phyloP scores from a whole-genome alignment of 1,140 invertebrate genomes.

The Tetragonula clypearis region DNA sequence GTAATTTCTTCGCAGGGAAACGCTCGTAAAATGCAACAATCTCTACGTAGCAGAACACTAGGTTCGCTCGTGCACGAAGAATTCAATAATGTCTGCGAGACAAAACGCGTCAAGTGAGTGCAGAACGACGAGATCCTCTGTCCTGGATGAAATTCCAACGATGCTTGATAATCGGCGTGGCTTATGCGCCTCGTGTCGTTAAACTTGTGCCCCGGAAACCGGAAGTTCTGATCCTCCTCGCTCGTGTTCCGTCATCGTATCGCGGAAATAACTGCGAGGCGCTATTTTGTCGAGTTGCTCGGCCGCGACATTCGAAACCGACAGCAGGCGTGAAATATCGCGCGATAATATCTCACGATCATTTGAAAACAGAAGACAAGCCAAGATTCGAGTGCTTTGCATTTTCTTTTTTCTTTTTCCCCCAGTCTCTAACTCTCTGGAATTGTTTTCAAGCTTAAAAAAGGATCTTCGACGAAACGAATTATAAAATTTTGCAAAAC shows the following conservation, averaged over 20 bases:
- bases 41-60: background rate
- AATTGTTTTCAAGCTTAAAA: background rate
- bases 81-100: background rate
- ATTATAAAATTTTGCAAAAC: background rate
- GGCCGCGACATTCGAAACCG: slow-evolving; percentile 21
- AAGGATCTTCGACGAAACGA: background rate
- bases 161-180: slow-evolving; percentile 2
- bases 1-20: no score
- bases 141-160: slow-evolving; percentile 14
- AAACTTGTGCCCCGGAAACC: slow-evolving; percentile 12
- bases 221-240: slow-evolving; percentile 29
- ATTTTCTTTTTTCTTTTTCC: background rate
- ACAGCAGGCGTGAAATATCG: slow-evolving; percentile 15
- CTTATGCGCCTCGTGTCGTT: slow-evolving; percentile 1
- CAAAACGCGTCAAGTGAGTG: background rate
- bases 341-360: background rate
- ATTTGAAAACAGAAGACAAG: no score
- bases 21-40: no score
- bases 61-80: background rate
- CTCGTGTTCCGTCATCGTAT: slow-evolving; percentile 4
- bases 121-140: background rate
- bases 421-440: background rate
- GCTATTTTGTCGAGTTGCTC: slow-evolving; percentile 17
- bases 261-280: slow-evolving; percentile 21
- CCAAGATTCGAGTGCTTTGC: background rate